These are phyloP conservation scores for Cephonodes hylas DNA, from an alignment of 2,888 invertebrate genomes.

Conservation along the genomic window DNA sequence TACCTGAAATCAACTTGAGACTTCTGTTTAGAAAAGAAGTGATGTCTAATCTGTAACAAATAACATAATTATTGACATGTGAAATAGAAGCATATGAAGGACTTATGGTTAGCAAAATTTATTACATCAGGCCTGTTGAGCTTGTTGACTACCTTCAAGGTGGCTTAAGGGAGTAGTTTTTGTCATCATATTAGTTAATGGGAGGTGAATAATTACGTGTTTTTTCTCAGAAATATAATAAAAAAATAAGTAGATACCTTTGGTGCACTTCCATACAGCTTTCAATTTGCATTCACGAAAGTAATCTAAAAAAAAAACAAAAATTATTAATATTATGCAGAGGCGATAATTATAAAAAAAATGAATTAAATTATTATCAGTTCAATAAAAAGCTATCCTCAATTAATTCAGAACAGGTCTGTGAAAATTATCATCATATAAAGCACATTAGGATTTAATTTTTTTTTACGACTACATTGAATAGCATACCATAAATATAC, in stretches of 20 bases:
- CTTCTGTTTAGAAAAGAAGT: no score
- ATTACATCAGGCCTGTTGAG: slow-evolving; percentile 43
- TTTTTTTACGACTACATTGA: no score
- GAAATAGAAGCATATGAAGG: no score
- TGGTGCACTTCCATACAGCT: background rate
- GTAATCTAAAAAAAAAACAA: background rate
- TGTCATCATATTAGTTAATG: slow-evolving; percentile 32
- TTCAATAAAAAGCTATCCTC: slow-evolving; percentile 40
- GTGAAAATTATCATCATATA: slow-evolving; percentile 48
- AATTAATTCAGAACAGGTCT: slow-evolving; percentile 65
- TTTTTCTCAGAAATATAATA: background rate
- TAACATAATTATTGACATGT: no score
- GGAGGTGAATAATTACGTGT: background rate
- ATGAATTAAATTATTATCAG: slow-evolving; percentile 23
- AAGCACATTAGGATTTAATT: no score
- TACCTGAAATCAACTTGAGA: no score
- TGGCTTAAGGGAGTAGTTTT: slow-evolving; percentile 30
- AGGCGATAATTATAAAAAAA: background rate
- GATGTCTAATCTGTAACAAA: no score
- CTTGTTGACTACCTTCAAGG: slow-evolving; percentile 39
- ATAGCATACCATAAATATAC: no score
- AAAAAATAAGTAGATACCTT: background rate
- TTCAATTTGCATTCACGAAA: background rate
- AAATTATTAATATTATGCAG: background rate
- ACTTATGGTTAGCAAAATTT: background rate